phyloP scores from a whole-genome alignment of 2,888 invertebrate species.

The Nesidiocoris tenuis region DNA sequence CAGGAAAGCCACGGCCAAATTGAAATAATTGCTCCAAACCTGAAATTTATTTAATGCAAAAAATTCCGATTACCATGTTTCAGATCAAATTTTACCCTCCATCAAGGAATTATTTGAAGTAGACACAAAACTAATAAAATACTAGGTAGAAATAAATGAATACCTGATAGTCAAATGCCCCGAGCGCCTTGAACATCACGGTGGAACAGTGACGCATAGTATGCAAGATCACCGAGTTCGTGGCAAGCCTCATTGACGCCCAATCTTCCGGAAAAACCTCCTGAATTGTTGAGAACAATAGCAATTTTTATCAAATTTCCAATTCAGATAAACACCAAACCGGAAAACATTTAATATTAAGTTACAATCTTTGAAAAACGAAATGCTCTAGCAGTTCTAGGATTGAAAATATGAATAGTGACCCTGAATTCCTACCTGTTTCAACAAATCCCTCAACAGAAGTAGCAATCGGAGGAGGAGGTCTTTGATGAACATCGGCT shows the following conservation, averaged over 20 bases:
- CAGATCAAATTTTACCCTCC: too few species aligned
- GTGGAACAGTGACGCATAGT: conserved; percentile 86
- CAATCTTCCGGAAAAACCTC: conserved; percentile 84
- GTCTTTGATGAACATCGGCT: conserved; percentile 79
- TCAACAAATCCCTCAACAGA: conserved; percentile 76
- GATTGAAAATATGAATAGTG: too few species aligned
- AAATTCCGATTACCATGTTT: not conserved
- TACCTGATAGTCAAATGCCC: conserved; percentile 72
- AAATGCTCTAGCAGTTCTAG: too few species aligned
- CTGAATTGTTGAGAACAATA: conserved; percentile 58
- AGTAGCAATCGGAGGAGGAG: conserved; percentile 80
- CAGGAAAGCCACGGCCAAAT: conserved; percentile 74
- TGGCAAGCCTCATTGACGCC: conserved; percentile 85
- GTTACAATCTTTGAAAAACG: too few species aligned
- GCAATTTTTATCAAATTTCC: too few species aligned
- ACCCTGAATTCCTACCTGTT: conserved; percentile 52
- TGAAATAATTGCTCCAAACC: conserved; percentile 76
- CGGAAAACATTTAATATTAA: not conserved
- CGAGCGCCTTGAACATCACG: conserved; percentile 78
- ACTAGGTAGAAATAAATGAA: too few species aligned
- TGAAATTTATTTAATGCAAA: conserved; percentile 55
- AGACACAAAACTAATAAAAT: too few species aligned
- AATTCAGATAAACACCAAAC: not conserved
- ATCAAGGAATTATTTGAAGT: too few species aligned
- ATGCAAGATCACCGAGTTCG: conserved; percentile 80